Evolutionary conservation across 2,797 vertebrate species (phyloP), one percentile per base, ranked within the genome.

Genomic region (Holocentrus rufus): DNA sequence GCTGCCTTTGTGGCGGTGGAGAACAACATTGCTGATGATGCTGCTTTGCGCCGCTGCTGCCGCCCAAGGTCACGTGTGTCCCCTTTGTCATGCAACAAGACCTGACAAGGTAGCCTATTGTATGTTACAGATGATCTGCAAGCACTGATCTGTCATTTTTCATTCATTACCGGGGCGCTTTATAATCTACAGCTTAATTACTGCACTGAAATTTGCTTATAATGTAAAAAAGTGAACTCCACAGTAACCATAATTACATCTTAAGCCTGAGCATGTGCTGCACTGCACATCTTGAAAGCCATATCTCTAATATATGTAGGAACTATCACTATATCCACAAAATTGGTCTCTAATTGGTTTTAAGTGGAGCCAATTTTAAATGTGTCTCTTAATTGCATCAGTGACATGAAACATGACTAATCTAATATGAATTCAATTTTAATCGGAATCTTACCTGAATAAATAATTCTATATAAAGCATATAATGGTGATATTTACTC

Each of bases 21-120:
- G 89, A 86, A 85, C 90, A 79, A 86, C 88, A 87, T 42, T 89
- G 89, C 92, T 92, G 90, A 92, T 87, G 82, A 85, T 85, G 89
- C 89, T 76, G 88, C 84, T 92, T 89, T 90, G 83, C 76, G 84
- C 72, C 56, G 58, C 78, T 23, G 76, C 70, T n/a, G 74, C 65
- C 15, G 58, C 79, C 86, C 84, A 79, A 88, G 83, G 87, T 89
- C 87, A 87, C 85, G 68, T 82, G 86, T 83, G 83, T 72, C 85
- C 79, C 79, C 72, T 85, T 89, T 86, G 85, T 88, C 80, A 65
- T 80, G 76, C 72, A 84, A 90, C 87, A 79, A 83, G 79, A 85
- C 84, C 88, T 77, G 85, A 91, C 83, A 85, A 86, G 85, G 85
- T 86, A 82, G 79, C 46, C 76, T 18, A 71, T 81, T 88, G 84